These are phyloP conservation scores for Pachyseris speciosa DNA, from an alignment of 64 coral and sea anemone genomes.

Conservation along the genomic window DNA sequence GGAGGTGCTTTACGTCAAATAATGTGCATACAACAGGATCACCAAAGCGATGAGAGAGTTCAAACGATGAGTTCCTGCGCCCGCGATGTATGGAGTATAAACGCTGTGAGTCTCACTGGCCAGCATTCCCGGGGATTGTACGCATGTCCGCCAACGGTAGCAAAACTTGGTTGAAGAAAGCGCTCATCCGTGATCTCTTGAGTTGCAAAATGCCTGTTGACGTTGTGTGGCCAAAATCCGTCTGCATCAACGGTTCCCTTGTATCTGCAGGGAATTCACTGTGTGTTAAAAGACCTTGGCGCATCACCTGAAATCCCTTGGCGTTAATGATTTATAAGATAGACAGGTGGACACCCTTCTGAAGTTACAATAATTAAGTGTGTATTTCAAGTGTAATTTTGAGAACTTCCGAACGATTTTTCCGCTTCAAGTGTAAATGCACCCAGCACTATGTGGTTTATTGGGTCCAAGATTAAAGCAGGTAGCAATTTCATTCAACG, in stretches of 20 bases:
- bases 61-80: neutral
- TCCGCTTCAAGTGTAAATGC: too few species aligned
- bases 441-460: too few species aligned
- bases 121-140: neutral
- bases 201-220: slow-evolving; percentile 10
- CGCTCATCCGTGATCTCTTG: slow-evolving; percentile 3
- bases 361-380: too few species aligned
- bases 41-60: neutral
- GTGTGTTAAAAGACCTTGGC: neutral
- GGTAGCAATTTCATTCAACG: too few species aligned
- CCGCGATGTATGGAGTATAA: neutral
- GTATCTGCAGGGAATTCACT: neutral
- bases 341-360: too few species aligned
- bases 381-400: too few species aligned
- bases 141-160: neutral
- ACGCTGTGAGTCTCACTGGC: neutral
- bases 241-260: neutral
- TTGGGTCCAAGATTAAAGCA: too few species aligned
- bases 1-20: neutral
- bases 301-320: neutral
- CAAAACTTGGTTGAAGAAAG: neutral
- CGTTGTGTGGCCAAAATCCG: slow-evolving; percentile 19
- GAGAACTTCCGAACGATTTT: too few species aligned
- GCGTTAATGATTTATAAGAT: too few species aligned
- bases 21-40: neutral